phyloP scores from a whole-genome alignment of 92 coral and sea anemone genomes.

The Muricea muricata region DNA sequence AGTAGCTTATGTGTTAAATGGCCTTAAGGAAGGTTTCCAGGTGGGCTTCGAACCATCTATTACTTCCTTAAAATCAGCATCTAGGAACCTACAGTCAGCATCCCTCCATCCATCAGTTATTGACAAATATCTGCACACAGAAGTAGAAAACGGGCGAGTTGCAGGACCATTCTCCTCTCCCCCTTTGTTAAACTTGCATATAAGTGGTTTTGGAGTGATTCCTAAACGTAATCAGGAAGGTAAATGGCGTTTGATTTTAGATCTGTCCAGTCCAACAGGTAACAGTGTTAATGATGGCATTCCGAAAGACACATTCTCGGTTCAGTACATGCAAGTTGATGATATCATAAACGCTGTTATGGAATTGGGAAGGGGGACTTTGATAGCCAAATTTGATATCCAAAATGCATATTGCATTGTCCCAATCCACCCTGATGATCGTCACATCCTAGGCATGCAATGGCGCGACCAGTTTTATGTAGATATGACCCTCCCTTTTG shows the following conservation, averaged over 20 bases:
- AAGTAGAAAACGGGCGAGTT: background rate
- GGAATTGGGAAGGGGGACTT: background rate
- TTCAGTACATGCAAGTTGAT: slow-evolving; percentile 16
- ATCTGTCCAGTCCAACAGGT: background rate
- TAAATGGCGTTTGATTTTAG: background rate
- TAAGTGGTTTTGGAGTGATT: background rate
- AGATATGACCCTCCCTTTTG: slow-evolving; percentile 3
- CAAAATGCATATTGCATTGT: slow-evolving; percentile 43
- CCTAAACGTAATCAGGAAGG: background rate
- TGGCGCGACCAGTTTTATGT: background rate
- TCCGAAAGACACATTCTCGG: background rate
- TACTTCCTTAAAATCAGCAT: slow-evolving; percentile 1
- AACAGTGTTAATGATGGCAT: slow-evolving; percentile 9
- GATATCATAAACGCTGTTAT: background rate
- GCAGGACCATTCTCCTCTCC: slow-evolving; percentile 34
- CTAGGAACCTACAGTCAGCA: slow-evolving; percentile 33
- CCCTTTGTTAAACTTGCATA: slow-evolving; percentile 39
- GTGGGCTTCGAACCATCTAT: background rate
- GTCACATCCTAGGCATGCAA: background rate
- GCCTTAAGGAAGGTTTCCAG: slow-evolving; percentile 19
- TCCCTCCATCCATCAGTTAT: slow-evolving; percentile 24
- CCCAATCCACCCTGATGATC: slow-evolving; percentile 9
- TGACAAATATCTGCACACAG: background rate
- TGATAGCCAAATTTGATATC: slow-evolving; percentile 43
- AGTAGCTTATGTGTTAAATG: background rate